These are phyloP conservation scores for Pogonocichla stellata DNA, from an alignment of 2,113 vertebrate species.

Conservation along the genomic window DNA sequence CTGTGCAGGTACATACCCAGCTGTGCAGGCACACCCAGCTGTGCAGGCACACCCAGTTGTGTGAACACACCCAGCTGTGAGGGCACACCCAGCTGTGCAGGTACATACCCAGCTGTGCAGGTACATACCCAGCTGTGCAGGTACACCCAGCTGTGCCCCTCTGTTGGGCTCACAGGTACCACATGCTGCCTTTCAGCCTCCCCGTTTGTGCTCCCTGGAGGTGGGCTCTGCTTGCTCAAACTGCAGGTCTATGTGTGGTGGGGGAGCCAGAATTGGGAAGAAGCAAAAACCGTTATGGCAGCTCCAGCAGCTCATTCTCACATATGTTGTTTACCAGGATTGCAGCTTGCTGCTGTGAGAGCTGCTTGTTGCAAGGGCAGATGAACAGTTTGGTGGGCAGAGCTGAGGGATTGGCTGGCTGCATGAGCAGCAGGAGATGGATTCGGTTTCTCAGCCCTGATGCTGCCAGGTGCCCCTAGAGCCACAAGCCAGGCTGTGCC, in stretches of 20 bases:
- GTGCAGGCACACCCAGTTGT: no score
- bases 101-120: no score
- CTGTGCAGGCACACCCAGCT: no score
- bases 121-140: no score
- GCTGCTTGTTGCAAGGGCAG: neutral
- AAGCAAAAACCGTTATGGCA: neutral
- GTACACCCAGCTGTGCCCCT: no score
- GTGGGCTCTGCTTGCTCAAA: neutral
- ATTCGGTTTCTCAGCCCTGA: neutral
- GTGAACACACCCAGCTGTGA: no score
- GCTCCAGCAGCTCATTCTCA: neutral
- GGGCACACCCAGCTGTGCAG: no score
- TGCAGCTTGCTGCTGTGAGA: neutral
- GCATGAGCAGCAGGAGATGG: neutral
- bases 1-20: no score
- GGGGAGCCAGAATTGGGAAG: neutral
- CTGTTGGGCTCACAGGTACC: no score
- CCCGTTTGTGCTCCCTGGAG: rapidly evolving
- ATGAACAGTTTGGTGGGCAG: neutral
- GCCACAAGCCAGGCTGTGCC: rapidly evolving
- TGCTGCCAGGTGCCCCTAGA: neutral
- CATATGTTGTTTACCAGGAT: neutral
- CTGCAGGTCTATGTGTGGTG: rapidly evolving
- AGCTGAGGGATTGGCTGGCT: neutral
- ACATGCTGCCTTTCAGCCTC: neutral